phyloP scores from a whole-genome alignment of 2,113 vertebrate genomes.

The Okapia johnstoni region DNA sequence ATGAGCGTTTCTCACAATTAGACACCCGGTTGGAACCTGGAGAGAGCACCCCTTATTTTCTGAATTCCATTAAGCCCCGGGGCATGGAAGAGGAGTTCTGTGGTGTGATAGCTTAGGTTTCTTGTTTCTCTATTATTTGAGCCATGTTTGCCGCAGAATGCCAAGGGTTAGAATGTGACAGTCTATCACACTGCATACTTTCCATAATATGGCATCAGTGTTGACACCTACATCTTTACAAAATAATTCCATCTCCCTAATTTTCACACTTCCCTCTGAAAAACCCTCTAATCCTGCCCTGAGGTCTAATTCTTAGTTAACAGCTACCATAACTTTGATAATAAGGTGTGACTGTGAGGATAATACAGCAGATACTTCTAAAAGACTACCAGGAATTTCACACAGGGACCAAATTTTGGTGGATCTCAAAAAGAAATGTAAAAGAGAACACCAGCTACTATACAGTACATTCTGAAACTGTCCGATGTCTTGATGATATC shows the following conservation, averaged over 20 bases:
- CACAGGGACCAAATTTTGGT: not conserved
- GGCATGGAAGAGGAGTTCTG: not conserved
- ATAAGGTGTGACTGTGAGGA: conserved; percentile 17
- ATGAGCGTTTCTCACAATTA: not conserved
- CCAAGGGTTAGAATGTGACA: conserved; percentile 28
- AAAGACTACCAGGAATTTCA: conserved; percentile 25
- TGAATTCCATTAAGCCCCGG: not conserved
- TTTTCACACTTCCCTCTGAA: conserved; percentile 63
- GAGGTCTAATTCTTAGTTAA: conserved; percentile 45
- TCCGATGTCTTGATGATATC: not conserved
- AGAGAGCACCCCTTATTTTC: not conserved
- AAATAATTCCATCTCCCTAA: conserved; percentile 53
- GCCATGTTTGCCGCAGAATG: not conserved
- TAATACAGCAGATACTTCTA: not conserved
- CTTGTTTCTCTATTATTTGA: conserved; percentile 38
- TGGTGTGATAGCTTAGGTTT: not conserved
- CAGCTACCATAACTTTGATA: conserved; percentile 34
- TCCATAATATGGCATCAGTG: not conserved
- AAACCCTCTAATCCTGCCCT: conserved; percentile 48
- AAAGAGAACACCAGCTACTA: not conserved
- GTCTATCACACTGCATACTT: not conserved
- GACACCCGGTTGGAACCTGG: not conserved
- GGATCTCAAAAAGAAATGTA: not conserved
- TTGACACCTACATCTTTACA: conserved; percentile 1
- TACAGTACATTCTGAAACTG: not conserved